Evolutionary conservation across 2,113 vertebrate species (phyloP).

Genomic region (Gorsachius goisagi): DNA sequence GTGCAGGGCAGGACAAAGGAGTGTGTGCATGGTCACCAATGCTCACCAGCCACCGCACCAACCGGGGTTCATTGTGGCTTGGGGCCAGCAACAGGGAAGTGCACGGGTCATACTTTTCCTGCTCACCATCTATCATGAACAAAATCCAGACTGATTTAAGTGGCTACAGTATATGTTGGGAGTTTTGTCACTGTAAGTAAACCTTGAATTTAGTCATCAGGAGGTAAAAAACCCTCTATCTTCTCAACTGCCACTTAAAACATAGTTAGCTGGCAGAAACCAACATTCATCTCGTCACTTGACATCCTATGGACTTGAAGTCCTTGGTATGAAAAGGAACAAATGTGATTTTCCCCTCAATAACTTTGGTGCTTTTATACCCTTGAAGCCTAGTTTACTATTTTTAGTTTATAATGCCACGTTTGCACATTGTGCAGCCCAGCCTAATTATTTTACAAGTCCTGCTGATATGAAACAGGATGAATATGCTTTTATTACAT

Average conservation of each 20-base stretch:
- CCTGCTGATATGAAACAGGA: neutral
- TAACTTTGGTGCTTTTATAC: neutral
- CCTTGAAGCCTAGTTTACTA: neutral
- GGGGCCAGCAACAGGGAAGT: neutral
- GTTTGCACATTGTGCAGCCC: neutral
- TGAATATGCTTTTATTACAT: neutral
- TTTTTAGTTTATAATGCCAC: neutral
- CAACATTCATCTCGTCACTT: neutral
- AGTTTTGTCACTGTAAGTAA: neutral
- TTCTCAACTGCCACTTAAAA: neutral
- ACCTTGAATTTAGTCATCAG: neutral
- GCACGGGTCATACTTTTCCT: neutral
- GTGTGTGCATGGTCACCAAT: rapidly evolving
- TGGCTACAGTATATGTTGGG: neutral
- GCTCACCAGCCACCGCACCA: rapidly evolving
- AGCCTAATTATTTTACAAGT: neutral
- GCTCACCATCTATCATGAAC: neutral
- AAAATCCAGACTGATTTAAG: neutral
- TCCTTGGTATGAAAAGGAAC: neutral
- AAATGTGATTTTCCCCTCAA: neutral
- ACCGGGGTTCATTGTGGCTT: neutral
- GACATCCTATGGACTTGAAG: neutral
- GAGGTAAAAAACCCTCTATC: neutral
- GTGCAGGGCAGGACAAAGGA: neutral
- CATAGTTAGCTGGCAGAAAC: neutral